A percentile compares a stretch with the other conserved stretches of the same genome.
Evolutionary conservation across 2,888 invertebrate genomes (phyloP).

Genomic region (Chrysina gloriosa): DNA sequence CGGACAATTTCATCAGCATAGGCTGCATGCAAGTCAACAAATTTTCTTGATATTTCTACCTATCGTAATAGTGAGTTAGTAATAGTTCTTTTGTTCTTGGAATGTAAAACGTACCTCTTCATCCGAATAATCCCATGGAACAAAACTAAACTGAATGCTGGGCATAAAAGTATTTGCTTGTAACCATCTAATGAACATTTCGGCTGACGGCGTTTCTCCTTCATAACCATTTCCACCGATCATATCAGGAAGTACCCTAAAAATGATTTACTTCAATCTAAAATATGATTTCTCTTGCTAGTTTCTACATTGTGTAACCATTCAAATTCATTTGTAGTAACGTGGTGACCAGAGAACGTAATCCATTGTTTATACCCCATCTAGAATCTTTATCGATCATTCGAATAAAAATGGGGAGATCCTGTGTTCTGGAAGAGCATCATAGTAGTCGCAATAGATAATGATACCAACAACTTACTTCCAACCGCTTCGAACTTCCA

Average conservation of each 20-base stretch:
- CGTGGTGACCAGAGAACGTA: slow-evolving; percentile 78
- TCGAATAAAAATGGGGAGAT: slow-evolving; percentile 76
- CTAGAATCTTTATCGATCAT: slow-evolving; percentile 83
- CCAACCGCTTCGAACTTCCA: slow-evolving; percentile 80
- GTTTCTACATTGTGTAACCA: slow-evolving; percentile 62
- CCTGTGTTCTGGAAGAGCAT: slow-evolving; percentile 70
- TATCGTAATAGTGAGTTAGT: background rate
- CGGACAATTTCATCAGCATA: slow-evolving; percentile 72
- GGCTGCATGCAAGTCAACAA: slow-evolving; percentile 73
- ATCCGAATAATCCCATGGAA: slow-evolving; percentile 77
- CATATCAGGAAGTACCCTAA: slow-evolving; percentile 81
- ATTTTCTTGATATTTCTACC: slow-evolving; percentile 72
- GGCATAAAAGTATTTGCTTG: slow-evolving; percentile 84
- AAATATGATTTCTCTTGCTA: background rate
- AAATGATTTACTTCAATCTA: slow-evolving; percentile 68
- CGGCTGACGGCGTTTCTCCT: slow-evolving; percentile 68
- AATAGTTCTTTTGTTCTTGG: background rate
- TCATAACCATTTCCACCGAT: slow-evolving; percentile 76
- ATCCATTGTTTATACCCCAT: slow-evolving; percentile 78
- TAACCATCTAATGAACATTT: slow-evolving; percentile 82
- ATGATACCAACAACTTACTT: slow-evolving; percentile 62
- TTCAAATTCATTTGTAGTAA: slow-evolving; percentile 71
- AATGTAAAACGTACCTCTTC: background rate
- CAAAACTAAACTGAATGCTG: slow-evolving; percentile 81
- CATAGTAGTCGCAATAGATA: background rate